Conservation (phyloP, 2,113 vertebrate genomes). For the Cacatua alba region DNA sequence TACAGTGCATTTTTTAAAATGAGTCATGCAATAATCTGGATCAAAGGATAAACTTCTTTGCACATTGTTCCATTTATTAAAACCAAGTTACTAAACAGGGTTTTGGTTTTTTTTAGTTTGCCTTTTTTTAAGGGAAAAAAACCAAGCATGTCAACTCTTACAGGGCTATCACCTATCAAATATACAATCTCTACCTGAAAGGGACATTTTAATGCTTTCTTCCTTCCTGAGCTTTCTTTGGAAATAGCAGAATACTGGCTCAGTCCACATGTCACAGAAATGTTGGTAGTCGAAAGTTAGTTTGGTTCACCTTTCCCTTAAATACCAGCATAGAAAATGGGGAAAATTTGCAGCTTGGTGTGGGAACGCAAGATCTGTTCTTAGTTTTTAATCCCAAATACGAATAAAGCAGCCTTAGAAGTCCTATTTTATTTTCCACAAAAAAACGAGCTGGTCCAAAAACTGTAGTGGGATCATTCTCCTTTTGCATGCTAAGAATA, state of each 20-base stretch:
- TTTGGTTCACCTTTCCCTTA: neutral
- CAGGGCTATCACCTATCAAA: neutral
- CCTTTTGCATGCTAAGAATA: neutral
- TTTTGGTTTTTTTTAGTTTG: neutral
- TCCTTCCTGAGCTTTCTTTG: neutral
- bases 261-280: neutral
- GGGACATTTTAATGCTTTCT: neutral
- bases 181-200: neutral
- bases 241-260: neutral
- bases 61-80: neutral
- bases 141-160: neutral
- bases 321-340: neutral
- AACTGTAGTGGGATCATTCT: neutral
- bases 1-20: neutral
- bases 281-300: neutral
- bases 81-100: neutral
- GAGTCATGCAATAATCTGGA: neutral
- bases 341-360: neutral
- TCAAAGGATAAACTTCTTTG: neutral
- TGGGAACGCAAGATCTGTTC: neutral
- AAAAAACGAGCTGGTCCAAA: neutral
- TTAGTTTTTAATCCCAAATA: neutral
- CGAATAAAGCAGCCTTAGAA: neutral
- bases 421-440: neutral
- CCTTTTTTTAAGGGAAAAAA: neutral